Evolutionary conservation across 1,140 invertebrate species (phyloP), one percentile per base, ranked within the genome.

Genomic region (Euura saliciscinereae): DNA sequence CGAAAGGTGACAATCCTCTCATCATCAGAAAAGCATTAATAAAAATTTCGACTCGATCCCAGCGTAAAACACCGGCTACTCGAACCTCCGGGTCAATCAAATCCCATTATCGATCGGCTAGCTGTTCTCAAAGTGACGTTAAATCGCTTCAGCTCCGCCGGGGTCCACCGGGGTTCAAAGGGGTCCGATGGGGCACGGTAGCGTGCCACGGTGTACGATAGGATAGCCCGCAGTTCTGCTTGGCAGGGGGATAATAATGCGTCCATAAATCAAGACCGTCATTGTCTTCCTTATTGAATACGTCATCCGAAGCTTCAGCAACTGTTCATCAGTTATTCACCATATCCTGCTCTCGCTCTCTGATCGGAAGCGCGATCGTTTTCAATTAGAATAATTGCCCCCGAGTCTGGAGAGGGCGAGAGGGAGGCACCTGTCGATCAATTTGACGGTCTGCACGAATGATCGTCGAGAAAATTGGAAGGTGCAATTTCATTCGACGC

Each of bases 221-320:
- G 51, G 51, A 8, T 59, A 59, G 51, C 51, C 28, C 28, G 28
- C 13, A 59, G 51, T 59, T 59, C 8, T 59, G 51, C 51, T n/a
- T 59, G 13, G 79, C 79, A 76, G 80, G 71, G 76, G 71, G 80
- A 72, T 76, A 74, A 80, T 82, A 80, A 80, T 78, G 72, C 77
- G 43, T 75, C 68, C 79, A 73, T 82, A 82, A 82, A 82, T 82
- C 80, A 82, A 44, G 43, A 44, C 66, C 68, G 69, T 76, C 72
- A 81, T 82, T 82, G 80, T 82, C 77, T 82, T 79, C 77, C 72
- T 73, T 80, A 78, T 80, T 69, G 78, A 80, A 77, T 77, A 77
- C 76, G 71, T 77, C 72, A 69, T 71, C 69, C 68, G 59, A 45
- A 44, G 11, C 51, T 65, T 68, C 69, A 66, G 75, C 75, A 73